phyloP scores from a whole-genome alignment of 2,888 invertebrate species.

The Chrysodeixis includens region DNA sequence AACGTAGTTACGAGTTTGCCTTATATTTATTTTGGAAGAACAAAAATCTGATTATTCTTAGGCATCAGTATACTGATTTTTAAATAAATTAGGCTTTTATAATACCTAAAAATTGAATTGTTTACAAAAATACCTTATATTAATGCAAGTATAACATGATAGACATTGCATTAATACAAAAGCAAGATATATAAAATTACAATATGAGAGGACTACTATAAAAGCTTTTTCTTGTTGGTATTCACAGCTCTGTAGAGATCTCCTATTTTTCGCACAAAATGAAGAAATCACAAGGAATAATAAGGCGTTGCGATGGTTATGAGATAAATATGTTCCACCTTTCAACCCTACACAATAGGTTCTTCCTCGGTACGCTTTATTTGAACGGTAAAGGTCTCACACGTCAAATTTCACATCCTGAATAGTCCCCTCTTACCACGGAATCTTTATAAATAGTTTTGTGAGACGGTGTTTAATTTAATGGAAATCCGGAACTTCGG shows the following conservation, averaged over 20 bases:
- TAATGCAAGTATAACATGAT: too few relatives aligned
- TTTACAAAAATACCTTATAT: too few relatives aligned
- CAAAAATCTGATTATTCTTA: too few relatives aligned
- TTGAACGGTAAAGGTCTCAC: slow-evolving; percentile 78
- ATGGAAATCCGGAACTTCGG: slow-evolving; percentile 81
- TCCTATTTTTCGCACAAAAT: slow-evolving; percentile 61
- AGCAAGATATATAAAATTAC: too few relatives aligned
- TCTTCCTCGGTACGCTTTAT: slow-evolving; percentile 69
- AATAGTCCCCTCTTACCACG: slow-evolving; percentile 77
- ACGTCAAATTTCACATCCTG: slow-evolving; percentile 89
- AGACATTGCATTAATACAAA: too few relatives aligned
- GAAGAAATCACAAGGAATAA: slow-evolving; percentile 81
- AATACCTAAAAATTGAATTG: too few relatives aligned
- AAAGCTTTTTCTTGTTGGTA: too few relatives aligned
- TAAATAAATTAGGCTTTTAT: too few relatives aligned
- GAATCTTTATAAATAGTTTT: slow-evolving; percentile 89
- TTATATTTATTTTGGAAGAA: too few relatives aligned
- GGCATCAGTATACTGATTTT: too few relatives aligned
- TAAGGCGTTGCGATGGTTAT: slow-evolving; percentile 75
- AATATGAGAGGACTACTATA: too few relatives aligned
- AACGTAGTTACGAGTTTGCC: too few relatives aligned
- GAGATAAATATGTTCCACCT: slow-evolving; percentile 78
- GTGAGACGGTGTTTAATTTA: slow-evolving; percentile 85
- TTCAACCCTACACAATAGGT: slow-evolving; percentile 73
- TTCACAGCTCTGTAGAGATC: slow-evolving; percentile 63